These are phyloP conservation scores for Scaptodrosophila lebanonensis DNA, from an alignment of 1,140 invertebrate species.

Conservation along the genomic window DNA sequence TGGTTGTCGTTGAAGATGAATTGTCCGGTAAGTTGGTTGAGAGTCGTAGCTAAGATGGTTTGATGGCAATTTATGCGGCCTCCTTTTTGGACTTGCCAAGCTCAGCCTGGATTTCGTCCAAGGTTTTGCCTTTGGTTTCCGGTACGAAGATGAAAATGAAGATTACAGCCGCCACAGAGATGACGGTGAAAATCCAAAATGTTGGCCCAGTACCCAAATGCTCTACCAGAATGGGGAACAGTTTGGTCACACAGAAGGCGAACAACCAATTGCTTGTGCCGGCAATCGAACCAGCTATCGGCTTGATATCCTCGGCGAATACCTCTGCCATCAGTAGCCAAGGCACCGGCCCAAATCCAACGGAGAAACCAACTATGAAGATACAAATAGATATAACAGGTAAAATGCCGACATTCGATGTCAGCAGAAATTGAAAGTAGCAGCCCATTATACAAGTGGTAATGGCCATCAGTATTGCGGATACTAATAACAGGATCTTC, in stretches of 20 bases:
- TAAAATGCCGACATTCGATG: conserved; percentile 79
- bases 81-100: conserved; percentile 14
- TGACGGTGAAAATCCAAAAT: conserved; percentile 84
- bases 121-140: conserved; percentile 84
- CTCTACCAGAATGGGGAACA: conserved; percentile 64
- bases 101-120: conserved; percentile 80
- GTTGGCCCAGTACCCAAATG: conserved; percentile 79
- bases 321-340: conserved; percentile 88
- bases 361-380: conserved; percentile 86
- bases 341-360: conserved; percentile 90
- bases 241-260: conserved; percentile 90
- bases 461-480: conserved; percentile 80
- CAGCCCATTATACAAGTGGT: conserved; percentile 80
- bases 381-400: conserved; percentile 84
- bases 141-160: conserved; percentile 82
- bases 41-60: too few relatives aligned
- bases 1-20: too few relatives aligned
- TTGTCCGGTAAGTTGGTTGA: too few relatives aligned
- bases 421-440: conserved; percentile 80
- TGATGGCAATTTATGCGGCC: too few relatives aligned
- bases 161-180: conserved; percentile 80
- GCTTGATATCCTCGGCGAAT: conserved; percentile 85
- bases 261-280: conserved; percentile 86
- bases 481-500: conserved; percentile 82
- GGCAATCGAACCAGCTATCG: conserved; percentile 84